Conservation (phyloP, 1,140 invertebrate species). For the Drosophila pseudoananassae region DNA sequence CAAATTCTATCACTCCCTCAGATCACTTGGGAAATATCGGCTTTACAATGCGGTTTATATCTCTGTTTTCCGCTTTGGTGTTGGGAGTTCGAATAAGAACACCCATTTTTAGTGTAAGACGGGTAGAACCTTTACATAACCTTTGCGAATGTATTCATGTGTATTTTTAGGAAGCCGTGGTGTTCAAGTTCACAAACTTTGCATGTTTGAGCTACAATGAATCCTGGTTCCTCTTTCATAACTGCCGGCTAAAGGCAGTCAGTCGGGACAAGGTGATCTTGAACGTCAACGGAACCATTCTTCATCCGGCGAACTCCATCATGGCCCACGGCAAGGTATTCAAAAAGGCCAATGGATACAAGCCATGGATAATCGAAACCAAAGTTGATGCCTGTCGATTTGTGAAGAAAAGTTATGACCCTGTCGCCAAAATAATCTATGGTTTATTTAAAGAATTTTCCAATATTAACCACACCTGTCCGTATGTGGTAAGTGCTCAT, state of each 20-base stretch:
- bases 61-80: too few relatives aligned
- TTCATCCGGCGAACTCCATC: neutral
- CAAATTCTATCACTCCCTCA: too few relatives aligned
- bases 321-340: conserved; percentile 5
- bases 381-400: conserved; percentile 11
- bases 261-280: neutral
- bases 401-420: neutral
- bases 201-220: conserved; percentile 16
- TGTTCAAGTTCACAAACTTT: conserved; percentile 25
- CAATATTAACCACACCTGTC: conserved; percentile 36
- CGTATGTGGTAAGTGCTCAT: conserved; percentile 16
- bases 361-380: conserved; percentile 19
- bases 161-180: neutral
- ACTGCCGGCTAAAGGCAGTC: conserved; percentile 25
- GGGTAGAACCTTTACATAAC: too few relatives aligned
- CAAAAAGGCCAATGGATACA: conserved; percentile 24
- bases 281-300: conserved; percentile 6
- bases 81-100: too few relatives aligned
- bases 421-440: conserved; percentile 1
- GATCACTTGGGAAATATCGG: too few relatives aligned
- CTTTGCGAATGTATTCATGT: too few relatives aligned
- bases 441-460: conserved; percentile 10
- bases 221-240: conserved; percentile 19
- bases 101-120: too few relatives aligned
- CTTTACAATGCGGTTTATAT: too few relatives aligned